These are phyloP conservation scores for Boloria selene DNA, from an alignment of 2,888 invertebrate genomes.

Conservation along the genomic window DNA sequence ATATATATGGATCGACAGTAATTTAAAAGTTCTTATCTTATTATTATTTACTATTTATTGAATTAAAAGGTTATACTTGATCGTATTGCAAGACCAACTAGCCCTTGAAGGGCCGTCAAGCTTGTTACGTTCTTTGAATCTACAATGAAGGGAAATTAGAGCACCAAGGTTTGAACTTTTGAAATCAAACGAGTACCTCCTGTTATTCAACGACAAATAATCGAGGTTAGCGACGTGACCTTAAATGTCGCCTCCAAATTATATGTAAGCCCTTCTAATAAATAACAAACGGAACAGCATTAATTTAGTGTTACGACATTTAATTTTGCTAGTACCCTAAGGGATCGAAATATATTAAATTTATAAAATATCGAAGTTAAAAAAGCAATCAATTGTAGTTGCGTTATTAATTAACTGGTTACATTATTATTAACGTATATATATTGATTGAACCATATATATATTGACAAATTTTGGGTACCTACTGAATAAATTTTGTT, in stretches of 20 bases:
- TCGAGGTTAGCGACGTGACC: conserved; percentile 68
- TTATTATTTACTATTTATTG: conserved; percentile 18
- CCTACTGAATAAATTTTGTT: too few species aligned
- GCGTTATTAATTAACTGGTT: too few species aligned
- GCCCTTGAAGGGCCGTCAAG: conserved; percentile 73
- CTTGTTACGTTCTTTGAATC: conserved; percentile 76
- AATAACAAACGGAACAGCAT: conserved; percentile 48
- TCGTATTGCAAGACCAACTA: conserved; percentile 54
- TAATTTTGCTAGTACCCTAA: conserved; percentile 67
- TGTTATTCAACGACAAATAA: conserved; percentile 62
- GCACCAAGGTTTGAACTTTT: conserved; percentile 77
- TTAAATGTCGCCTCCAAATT: conserved; percentile 73
- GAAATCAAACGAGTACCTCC: conserved; percentile 71
- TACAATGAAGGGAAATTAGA: conserved; percentile 80
- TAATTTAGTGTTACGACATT: conserved; percentile 63
- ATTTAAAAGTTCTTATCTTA: not conserved
- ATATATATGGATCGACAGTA: not conserved
- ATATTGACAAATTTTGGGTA: too few species aligned
- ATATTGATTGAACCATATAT: too few species aligned
- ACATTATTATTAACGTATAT: too few species aligned
- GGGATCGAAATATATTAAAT: conserved; percentile 30
- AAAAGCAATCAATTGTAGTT: too few species aligned
- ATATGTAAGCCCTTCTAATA: conserved; percentile 77
- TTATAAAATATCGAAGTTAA: not conserved
- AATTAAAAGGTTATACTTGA: conserved; percentile 40